Base-by-base conservation (phyloP, 2,113 vertebrate genomes). In the Solenodon paradoxus region DNA sequence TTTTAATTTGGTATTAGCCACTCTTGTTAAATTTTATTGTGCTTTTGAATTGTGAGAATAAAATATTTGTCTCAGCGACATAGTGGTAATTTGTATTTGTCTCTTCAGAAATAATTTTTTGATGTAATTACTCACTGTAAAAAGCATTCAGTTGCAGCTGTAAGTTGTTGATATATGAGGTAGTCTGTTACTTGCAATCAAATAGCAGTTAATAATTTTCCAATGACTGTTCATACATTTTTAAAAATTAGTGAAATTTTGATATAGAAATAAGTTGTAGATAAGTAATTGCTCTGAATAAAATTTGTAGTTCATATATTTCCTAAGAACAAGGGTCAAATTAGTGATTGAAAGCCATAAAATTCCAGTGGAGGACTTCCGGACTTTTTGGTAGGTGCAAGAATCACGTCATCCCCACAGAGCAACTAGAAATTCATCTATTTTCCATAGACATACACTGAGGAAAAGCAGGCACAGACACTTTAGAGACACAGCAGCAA, bases 31-130 rank as follows among this genome's bases (percentile, higher is more conserved):
- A 35, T 93, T 53, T 72, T 87, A 38, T 22, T 91, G n/a, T 88
- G 79, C 49, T 92, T 95, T 88, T 95, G 61, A 84, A 19, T 77
- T 61, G 85, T 17, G 68, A 90, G 92, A 69, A 49, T 26, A 30
- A 80, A 26, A 2, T 64, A 53, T 72, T 71, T 94, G 30, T 80
- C 42, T 84, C 30, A 57, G 78, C 55, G 68, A 85, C 49, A 45
- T 15, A 72, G 32, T 79, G 53, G 32, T 85, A 92, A 68, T 71
- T 84, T 92, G 35, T 19, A 28, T 95, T 94, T 94, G 19, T 79
- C 38, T 79, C 4, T 74, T 88, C 45, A 94, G 24, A 59, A 7
- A 40, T 69, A 69, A 69, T 28, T 84, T 93, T 93, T 90, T 91
- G 42, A 13, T 78, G 9, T 78, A 57, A 32, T 93, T 78, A 75